Base-by-base conservation (phyloP, 1,140 invertebrate species). In the Chlorops oryzae region DNA sequence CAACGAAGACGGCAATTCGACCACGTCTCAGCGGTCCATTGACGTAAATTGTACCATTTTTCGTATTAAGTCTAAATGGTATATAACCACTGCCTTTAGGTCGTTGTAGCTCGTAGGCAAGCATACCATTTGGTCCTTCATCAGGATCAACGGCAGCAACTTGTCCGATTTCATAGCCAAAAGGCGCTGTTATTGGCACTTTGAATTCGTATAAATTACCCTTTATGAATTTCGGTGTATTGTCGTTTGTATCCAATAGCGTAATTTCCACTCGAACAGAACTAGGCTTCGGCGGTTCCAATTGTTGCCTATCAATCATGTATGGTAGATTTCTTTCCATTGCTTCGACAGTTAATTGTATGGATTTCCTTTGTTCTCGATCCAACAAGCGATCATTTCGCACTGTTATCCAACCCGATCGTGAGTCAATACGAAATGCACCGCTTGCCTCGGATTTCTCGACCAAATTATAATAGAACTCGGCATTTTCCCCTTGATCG, bases 351-450 rank as follows among this genome's bases (percentile, higher is more conserved):
- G 80, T 80, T 76, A 92, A 81, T 39, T 77, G 75, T 3, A 92
- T 67, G 1, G 80, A 78, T 3, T 81, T 73, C 21, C 84, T 79
- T 52, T 79, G 78, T 66, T 93, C 90, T 23, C 90, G 77, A 61
- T 93, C 90, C 35, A 92, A 70, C 27, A 87, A 75, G 4, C 79
- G 81, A 70, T 91, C 78, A 52, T 86, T 85, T 27, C 81, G 78
- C 13, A 93, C 90, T 2, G 88, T 91, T 4, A 93, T 77, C 88
- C 90, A 92, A 1, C 90, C 90, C 5, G 81, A 82, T 47, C 80
- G 73, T 0, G 84, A 78, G 53, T 92, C 88, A 17, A 93, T 84
- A 10, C 79, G 79, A 63, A 93, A 92, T 1, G 88, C 88, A 5
- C 83, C 85, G 13, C 77, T 78, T 1, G 78, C 77, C 59, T 90